Conservation (phyloP, 2,113 vertebrate species). For the Polyodon spathula region DNA sequence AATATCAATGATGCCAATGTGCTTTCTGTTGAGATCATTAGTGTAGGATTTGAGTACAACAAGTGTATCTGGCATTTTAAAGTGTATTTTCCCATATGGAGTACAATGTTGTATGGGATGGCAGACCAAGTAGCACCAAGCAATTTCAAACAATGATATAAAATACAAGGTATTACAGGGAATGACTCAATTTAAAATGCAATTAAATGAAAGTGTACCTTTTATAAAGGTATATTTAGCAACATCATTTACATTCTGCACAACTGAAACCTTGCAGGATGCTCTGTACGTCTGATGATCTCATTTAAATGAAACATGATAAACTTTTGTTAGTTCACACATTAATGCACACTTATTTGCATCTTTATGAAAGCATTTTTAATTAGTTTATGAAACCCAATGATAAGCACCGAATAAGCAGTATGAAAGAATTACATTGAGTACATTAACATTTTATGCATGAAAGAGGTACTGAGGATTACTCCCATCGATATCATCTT, state of each 20-base stretch:
- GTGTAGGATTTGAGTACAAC: no score
- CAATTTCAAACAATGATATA: no score
- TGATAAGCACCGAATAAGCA: slow-evolving; percentile 38
- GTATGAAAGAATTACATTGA: slow-evolving; percentile 27
- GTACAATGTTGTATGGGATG: no score
- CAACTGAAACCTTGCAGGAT: not conserved
- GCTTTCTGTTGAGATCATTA: no score
- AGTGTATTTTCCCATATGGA: no score
- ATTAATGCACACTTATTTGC: slow-evolving; percentile 60
- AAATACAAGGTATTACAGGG: slow-evolving; percentile 6
- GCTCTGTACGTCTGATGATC: not conserved
- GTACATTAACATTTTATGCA: slow-evolving; percentile 26
- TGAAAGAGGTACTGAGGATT: not conserved
- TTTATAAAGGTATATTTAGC: not conserved
- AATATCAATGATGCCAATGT: no score
- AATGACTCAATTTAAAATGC: not conserved
- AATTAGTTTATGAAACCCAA: slow-evolving; percentile 44
- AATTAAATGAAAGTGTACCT: not conserved
- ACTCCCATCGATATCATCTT: no score
- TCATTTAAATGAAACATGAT: not conserved
- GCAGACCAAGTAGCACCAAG: no score
- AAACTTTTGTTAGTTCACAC: slow-evolving; percentile 8
- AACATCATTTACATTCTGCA: not conserved
- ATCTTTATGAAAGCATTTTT: slow-evolving; percentile 56
- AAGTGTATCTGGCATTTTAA: no score